Conservation (phyloP, 2,888 invertebrate species). For the Isoperla grammatica region DNA sequence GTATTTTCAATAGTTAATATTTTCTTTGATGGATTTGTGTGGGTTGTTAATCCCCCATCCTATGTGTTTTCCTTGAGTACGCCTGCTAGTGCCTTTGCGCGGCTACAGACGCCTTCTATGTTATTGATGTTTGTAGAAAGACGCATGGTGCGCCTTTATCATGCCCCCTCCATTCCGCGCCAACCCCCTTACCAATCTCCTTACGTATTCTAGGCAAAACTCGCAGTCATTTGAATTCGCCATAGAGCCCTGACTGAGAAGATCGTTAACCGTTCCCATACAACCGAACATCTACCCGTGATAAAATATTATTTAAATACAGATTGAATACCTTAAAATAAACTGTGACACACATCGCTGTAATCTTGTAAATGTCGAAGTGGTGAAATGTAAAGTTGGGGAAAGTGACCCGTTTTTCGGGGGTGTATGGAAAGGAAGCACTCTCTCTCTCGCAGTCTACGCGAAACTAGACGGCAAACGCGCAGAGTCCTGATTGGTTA, state of each 20-base stretch:
- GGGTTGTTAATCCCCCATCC: neutral
- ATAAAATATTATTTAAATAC: no score
- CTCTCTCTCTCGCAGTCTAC: neutral
- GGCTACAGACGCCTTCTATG: constrained; percentile 3
- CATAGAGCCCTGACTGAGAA: constrained; percentile 1
- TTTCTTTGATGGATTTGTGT: no score
- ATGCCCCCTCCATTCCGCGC: neutral
- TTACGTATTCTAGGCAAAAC: constrained; percentile 16
- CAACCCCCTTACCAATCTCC: constrained; percentile 8
- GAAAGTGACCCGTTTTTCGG: neutral
- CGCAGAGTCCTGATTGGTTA: constrained; percentile 9
- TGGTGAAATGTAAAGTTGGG: neutral
- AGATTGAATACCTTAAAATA: no score
- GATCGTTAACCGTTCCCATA: no score
- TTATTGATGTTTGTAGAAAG: constrained; percentile 18
- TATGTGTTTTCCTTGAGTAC: neutral
- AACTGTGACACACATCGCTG: no score
- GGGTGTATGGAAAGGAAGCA: neutral
- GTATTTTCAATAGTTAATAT: no score
- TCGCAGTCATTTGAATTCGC: neutral
- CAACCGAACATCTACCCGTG: no score
- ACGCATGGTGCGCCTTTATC: constrained; percentile 15
- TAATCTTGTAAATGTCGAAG: no score
- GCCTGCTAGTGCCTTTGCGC: neutral
- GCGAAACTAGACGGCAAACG: neutral